A percentile compares a stretch with the other conserved stretches of the same genome.
These are phyloP conservation scores for Aphidius ervi DNA, from an alignment of 1,140 invertebrate species.

Conservation along the genomic window DNA sequence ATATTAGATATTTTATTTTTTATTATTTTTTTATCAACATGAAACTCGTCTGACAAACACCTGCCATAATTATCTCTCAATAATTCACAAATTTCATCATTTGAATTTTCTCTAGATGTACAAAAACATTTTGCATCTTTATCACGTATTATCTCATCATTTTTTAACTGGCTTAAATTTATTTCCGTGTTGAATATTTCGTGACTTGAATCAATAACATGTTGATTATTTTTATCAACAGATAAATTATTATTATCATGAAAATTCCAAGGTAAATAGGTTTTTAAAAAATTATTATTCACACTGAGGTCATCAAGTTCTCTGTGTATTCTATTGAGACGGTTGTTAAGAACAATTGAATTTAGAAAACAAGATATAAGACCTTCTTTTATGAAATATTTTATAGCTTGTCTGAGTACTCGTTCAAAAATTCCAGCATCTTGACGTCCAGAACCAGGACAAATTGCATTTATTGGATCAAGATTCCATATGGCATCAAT, in stretches of 20 bases:
- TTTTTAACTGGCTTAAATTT: not conserved
- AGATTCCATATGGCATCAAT: no score
- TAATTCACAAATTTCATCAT: no score
- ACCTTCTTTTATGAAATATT: conserved; percentile 32
- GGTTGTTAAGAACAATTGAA: conserved; percentile 32
- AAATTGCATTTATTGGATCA: conserved; percentile 10
- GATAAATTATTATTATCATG: not conserved
- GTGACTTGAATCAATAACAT: conserved; percentile 33
- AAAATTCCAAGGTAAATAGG: conserved; percentile 7
- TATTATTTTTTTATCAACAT: no score
- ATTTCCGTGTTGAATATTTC: conserved; percentile 34
- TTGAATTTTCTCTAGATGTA: no score
- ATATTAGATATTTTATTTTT: no score
- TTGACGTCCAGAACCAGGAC: conserved; percentile 8
- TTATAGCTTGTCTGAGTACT: conserved; percentile 26
- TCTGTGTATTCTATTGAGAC: conserved; percentile 29
- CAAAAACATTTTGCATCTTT: no score
- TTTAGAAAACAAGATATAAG: conserved; percentile 32
- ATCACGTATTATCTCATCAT: no score
- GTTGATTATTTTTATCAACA: no score
- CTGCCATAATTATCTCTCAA: no score
- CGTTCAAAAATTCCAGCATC: conserved; percentile 14
- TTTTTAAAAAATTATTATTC: conserved; percentile 23
- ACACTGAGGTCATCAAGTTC: conserved; percentile 31
- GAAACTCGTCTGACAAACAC: no score